Conservation (phyloP, 2,113 vertebrate genomes). For the Fregata magnificens region DNA sequence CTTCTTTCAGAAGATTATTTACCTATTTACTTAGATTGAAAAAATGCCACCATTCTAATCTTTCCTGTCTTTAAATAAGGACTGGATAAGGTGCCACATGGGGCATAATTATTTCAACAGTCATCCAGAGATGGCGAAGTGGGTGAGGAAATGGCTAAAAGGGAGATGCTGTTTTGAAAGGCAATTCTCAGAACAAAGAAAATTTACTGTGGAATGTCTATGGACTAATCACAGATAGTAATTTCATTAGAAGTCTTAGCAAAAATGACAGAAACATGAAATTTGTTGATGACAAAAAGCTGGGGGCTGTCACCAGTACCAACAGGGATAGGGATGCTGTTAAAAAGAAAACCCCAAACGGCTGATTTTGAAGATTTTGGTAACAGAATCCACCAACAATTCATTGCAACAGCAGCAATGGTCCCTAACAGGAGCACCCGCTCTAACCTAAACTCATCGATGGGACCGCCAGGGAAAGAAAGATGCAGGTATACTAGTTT, state of each 20-base stretch:
- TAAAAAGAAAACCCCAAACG: neutral
- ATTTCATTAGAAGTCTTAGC: neutral
- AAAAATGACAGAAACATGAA: neutral
- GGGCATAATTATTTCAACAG: neutral
- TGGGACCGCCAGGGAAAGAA: neutral
- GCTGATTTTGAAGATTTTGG: neutral
- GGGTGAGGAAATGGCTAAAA: neutral
- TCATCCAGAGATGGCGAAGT: accelerated
- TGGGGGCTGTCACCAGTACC: neutral
- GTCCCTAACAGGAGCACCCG: neutral
- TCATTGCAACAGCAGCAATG: neutral
- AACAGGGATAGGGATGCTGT: neutral
- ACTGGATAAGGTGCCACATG: neutral
- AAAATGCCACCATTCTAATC: neutral
- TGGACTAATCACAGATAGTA: neutral
- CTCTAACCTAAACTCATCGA: accelerated
- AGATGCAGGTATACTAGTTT: neutral
- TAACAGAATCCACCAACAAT: neutral
- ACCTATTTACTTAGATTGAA: neutral
- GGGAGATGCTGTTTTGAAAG: neutral
- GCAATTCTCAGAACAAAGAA: neutral
- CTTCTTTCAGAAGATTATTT: neutral
- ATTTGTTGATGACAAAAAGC: neutral
- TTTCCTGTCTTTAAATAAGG: neutral
- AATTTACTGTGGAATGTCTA: neutral